These are phyloP conservation scores for Elysia chlorotica DNA, from an alignment of 1,140 invertebrate genomes.

Conservation along the genomic window DNA sequence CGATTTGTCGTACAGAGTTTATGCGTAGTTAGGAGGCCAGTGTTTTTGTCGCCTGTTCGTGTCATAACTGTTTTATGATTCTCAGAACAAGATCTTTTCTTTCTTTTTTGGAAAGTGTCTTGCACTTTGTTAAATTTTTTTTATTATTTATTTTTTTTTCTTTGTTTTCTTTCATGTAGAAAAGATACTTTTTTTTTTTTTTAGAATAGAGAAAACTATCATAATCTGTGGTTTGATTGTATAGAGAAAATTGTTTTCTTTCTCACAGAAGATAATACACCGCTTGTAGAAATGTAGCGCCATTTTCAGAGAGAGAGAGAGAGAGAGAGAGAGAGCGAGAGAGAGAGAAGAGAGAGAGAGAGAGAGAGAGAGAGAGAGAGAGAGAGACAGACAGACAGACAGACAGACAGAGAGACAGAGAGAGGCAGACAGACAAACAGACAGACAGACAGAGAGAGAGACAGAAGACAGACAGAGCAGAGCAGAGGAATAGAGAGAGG, in stretches of 20 bases:
- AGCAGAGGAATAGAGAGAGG: not conserved
- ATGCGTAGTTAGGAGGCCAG: not conserved
- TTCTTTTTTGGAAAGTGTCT: not conserved
- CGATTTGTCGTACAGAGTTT: not conserved
- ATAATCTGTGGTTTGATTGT: not conserved
- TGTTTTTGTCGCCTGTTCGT: not conserved
- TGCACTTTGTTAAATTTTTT: not conserved
- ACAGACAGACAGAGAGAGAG: conserved; percentile 6
- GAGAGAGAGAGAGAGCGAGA: not conserved
- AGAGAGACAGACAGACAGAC: not conserved
- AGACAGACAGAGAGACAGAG: not conserved
- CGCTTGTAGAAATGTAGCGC: not conserved
- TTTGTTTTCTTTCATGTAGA: not conserved
- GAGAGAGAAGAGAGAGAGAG: conserved; percentile 11
- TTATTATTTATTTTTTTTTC: not conserved
- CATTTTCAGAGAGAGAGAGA: conserved; percentile 10
- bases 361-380: not conserved
- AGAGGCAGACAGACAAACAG: not conserved
- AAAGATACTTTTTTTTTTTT: not conserved
- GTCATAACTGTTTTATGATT: not conserved
- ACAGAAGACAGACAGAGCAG: conserved; percentile 7
- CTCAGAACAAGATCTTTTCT: not conserved
- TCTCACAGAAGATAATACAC: not conserved
- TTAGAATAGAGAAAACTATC: not conserved
- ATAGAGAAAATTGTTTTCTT: not conserved